These are phyloP conservation scores for Acipenser transmontanus DNA, from an alignment of 2,797 vertebrate species.

Conservation along the genomic window DNA sequence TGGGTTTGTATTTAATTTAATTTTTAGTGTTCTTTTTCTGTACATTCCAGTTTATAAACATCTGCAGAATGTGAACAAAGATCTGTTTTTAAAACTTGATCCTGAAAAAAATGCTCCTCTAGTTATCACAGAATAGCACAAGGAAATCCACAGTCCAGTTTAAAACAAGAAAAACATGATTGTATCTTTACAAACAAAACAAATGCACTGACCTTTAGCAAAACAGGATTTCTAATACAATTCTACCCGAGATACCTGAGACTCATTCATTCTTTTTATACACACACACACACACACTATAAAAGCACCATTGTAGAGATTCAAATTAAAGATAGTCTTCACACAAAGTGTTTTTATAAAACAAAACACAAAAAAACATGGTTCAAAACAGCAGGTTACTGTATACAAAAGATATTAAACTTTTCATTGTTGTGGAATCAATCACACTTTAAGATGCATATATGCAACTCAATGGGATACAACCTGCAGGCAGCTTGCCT, in stretches of 20 bases:
- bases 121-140: too few relatives aligned
- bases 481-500: too few relatives aligned
- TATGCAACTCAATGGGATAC: too few relatives aligned
- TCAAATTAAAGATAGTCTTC: not conserved
- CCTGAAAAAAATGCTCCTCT: too few relatives aligned
- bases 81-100: too few relatives aligned
- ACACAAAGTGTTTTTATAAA: slow-evolving; percentile 19
- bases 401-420: slow-evolving; percentile 5
- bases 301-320: slow-evolving; percentile 33
- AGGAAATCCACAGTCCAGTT: not conserved
- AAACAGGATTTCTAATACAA: slow-evolving; percentile 5
- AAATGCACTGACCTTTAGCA: slow-evolving; percentile 9
- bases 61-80: too few relatives aligned
- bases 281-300: slow-evolving; percentile 20
- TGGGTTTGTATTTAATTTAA: too few relatives aligned
- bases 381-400: not conserved
- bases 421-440: not conserved
- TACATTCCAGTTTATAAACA: too few relatives aligned
- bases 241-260: slow-evolving; percentile 12
- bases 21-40: too few relatives aligned
- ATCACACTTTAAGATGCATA: slow-evolving; percentile 4
- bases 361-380: not conserved
- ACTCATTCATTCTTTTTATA: slow-evolving; percentile 14
- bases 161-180: not conserved
- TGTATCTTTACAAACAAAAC: slow-evolving; percentile 4